Evolutionary conservation across 2,888 invertebrate genomes (phyloP).

Genomic region (Lasiommata megera): DNA sequence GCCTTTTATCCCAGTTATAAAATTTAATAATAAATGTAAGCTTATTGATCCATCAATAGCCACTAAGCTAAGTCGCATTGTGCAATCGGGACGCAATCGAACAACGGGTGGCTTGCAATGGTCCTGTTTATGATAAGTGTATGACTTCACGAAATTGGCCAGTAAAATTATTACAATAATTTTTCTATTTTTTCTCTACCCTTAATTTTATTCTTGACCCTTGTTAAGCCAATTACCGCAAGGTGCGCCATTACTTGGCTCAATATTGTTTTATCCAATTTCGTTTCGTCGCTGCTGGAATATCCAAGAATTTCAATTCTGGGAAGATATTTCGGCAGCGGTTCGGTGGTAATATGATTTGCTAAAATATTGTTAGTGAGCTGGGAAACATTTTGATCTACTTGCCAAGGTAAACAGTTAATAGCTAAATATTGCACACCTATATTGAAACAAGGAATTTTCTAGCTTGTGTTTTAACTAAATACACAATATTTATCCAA

Average conservation of each 20-base stretch:
- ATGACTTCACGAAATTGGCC: too few relatives aligned
- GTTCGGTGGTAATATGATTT: neutral
- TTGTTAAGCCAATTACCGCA: neutral
- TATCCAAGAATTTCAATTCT: neutral
- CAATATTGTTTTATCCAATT: constrained; percentile 9
- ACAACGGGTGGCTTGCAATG: too few relatives aligned
- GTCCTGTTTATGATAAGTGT: too few relatives aligned
- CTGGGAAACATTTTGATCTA: neutral
- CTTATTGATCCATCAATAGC: too few relatives aligned
- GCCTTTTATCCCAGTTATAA: too few relatives aligned
- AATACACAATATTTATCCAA: too few relatives aligned
- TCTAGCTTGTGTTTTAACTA: too few relatives aligned
- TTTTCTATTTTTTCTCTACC: neutral
- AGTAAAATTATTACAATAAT: neutral
- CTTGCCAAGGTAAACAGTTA: neutral
- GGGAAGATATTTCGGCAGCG: neutral
- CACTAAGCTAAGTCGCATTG: too few relatives aligned
- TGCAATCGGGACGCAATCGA: too few relatives aligned
- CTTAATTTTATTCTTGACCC: neutral
- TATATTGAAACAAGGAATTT: too few relatives aligned
- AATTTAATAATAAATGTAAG: too few relatives aligned
- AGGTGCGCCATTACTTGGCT: constrained; percentile 1
- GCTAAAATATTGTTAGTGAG: neutral
- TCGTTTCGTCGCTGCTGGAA: neutral
- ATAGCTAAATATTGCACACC: neutral